Percentiles rank a stretch among this genome's conserved stretches.
phyloP scores from a whole-genome alignment of 2,113 vertebrate species.

The Cephalopterus ornatus region DNA sequence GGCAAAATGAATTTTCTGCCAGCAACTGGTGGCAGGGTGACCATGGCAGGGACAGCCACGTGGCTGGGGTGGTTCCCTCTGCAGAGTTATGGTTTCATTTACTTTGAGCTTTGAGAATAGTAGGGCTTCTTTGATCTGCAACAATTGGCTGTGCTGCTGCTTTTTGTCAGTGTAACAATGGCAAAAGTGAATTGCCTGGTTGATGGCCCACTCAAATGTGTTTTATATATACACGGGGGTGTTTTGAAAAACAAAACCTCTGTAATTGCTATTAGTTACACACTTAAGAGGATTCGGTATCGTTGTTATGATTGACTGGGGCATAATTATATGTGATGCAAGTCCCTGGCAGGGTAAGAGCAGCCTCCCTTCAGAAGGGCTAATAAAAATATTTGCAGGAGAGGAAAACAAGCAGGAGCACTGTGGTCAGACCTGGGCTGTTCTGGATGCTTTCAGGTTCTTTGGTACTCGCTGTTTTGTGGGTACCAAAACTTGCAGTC shows the following conservation, averaged over 20 bases:
- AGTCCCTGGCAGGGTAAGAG: not conserved
- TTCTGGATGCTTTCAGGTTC: not conserved
- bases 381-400: not conserved
- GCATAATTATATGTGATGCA: not conserved
- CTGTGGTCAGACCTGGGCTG: not conserved
- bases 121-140: not conserved
- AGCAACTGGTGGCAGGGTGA: not conserved
- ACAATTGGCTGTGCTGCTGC: not conserved
- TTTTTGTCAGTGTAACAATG: not conserved
- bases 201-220: not conserved
- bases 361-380: not conserved
- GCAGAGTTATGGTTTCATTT: not conserved
- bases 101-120: not conserved
- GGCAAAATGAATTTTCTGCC: not conserved
- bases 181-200: not conserved
- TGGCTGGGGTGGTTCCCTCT: not conserved
- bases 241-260: not conserved
- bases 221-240: not conserved
- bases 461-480: not conserved
- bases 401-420: not conserved
- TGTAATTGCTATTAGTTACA: not conserved
- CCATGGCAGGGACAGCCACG: not conserved
- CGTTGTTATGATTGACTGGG: not conserved
- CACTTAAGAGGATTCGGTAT: not conserved
- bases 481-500: not conserved